Evolutionary conservation across 2,113 vertebrate genomes (phyloP).

Genomic region (Bubo bubo): DNA sequence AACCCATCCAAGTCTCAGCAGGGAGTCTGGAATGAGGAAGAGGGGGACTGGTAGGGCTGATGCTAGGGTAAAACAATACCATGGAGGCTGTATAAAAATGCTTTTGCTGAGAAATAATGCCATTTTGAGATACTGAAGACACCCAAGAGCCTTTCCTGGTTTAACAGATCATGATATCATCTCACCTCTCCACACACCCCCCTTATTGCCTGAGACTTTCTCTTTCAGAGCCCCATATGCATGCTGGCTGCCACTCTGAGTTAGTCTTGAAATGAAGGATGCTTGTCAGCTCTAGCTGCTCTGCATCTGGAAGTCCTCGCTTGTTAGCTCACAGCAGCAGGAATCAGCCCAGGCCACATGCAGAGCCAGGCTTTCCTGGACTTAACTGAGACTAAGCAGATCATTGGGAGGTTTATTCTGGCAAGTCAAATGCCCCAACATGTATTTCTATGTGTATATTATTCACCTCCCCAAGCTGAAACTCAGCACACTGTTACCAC

Average conservation of each 20-base stretch:
- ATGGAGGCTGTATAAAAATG: not conserved
- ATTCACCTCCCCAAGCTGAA: not conserved
- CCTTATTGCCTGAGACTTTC: not conserved
- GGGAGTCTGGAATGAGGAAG: not conserved
- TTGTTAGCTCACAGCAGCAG: not conserved
- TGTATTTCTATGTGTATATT: not conserved
- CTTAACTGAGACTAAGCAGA: not conserved
- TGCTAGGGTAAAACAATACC: not conserved
- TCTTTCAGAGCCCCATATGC: not conserved
- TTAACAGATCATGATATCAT: not conserved
- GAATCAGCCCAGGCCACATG: not conserved
- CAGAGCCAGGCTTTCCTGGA: not conserved
- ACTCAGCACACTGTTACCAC: accelerated
- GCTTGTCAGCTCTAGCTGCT: not conserved
- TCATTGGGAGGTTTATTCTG: not conserved
- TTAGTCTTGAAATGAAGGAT: not conserved
- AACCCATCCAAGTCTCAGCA: not conserved
- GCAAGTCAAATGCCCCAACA: not conserved
- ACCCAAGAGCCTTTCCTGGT: not conserved
- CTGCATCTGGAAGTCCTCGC: not conserved
- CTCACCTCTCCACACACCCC: not conserved
- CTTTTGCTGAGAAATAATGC: not conserved
- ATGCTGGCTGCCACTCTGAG: accelerated
- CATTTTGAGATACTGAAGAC: not conserved
- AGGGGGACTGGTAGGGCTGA: not conserved